Conservation (phyloP, 2,888 invertebrate genomes). For the Ophion ventricosus region DNA sequence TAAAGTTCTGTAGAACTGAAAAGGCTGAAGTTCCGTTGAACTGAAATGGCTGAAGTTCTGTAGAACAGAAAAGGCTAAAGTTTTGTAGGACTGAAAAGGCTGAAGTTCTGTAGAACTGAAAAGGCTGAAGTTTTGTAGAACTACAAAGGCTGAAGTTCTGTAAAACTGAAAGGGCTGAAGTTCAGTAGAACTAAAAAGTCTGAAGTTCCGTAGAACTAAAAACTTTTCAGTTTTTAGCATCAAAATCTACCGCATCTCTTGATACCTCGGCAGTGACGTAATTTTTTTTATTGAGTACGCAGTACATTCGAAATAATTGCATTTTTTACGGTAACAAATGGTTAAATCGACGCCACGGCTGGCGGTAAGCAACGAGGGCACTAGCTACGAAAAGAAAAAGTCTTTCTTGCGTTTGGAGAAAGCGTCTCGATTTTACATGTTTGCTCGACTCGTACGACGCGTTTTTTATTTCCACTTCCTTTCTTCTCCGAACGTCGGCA, state of each 20-base stretch:
- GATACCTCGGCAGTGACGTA: no score
- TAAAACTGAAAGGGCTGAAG: not conserved
- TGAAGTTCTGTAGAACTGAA: not conserved
- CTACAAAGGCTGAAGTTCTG: not conserved
- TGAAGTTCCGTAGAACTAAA: not conserved
- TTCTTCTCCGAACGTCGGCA: slow-evolving; percentile 17
- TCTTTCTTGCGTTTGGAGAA: slow-evolving; percentile 67
- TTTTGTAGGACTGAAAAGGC: no score
- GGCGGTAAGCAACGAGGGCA: not conserved
- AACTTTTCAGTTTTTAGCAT: not conserved
- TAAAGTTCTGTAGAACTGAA: not conserved
- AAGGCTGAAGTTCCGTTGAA: not conserved
- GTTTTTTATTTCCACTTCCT: slow-evolving; percentile 18
- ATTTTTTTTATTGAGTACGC: not conserved
- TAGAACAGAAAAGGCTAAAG: not conserved
- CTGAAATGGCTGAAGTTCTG: not conserved
- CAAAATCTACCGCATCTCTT: not conserved
- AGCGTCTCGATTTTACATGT: slow-evolving; percentile 59
- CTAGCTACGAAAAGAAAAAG: slow-evolving; percentile 58
- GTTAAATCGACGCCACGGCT: not conserved
- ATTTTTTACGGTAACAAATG: not conserved
- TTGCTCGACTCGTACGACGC: slow-evolving; percentile 18
- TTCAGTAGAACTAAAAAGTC: no score
- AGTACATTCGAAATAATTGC: not conserved
- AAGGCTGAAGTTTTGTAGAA: not conserved